phyloP scores from a whole-genome alignment of 1,140 invertebrate species.

The Solenopsis invicta region DNA sequence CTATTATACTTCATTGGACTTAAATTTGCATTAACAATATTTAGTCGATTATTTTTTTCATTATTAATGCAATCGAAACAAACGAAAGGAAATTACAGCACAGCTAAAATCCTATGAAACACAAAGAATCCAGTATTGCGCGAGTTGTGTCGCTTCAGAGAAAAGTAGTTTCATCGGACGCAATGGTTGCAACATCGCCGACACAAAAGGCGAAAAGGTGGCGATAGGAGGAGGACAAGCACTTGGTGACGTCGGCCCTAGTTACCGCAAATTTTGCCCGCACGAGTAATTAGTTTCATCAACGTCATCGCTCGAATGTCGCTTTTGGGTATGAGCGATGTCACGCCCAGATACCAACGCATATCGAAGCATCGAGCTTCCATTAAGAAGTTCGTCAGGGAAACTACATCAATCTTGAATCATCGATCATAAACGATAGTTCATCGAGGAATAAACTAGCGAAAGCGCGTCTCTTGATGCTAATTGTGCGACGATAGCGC shows the following conservation, averaged over 20 bases:
- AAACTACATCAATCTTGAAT: constrained; percentile 42
- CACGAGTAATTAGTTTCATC: constrained; percentile 51
- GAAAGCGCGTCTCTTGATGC: not conserved
- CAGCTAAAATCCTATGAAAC: not conserved
- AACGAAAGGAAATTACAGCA: not conserved
- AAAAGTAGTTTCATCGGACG: constrained; percentile 58
- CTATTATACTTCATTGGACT: not conserved
- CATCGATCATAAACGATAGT: constrained; percentile 12
- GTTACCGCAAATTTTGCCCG: constrained; percentile 17
- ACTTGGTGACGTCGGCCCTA: not conserved
- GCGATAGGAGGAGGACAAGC: not conserved
- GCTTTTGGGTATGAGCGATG: constrained; percentile 16
- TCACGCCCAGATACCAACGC: constrained; percentile 40
- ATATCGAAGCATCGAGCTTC: constrained; percentile 32
- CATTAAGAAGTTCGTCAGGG: constrained; percentile 38
- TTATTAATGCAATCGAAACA: not conserved
- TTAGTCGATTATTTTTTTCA: not conserved
- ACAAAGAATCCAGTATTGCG: constrained; percentile 36
- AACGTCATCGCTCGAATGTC: constrained; percentile 51
- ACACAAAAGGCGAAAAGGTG: constrained; percentile 37
- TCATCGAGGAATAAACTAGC: constrained; percentile 19
- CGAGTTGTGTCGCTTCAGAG: constrained; percentile 34
- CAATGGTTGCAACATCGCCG: not conserved
- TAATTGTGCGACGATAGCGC: constrained; percentile 1
- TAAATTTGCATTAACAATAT: not conserved